Evolutionary conservation across 2,113 vertebrate genomes (phyloP), one percentile per base, ranked within the genome.

Genomic region (Ageneiosus marmoratus): DNA sequence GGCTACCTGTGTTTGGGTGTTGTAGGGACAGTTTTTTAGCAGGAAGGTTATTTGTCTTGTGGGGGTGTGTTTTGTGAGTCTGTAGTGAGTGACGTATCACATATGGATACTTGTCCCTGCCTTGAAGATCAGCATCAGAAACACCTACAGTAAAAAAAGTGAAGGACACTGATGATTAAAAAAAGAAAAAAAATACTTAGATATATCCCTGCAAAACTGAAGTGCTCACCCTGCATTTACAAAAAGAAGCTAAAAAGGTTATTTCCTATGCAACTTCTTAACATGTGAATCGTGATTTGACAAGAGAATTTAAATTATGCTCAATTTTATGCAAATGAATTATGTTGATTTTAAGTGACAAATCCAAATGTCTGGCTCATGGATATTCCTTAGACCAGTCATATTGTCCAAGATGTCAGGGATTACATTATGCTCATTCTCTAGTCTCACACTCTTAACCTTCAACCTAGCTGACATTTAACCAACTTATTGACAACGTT

Each of bases 1-100:
- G 9, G 7, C 11, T 79, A 87, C 86, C 86, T 76, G 18, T 20
- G 1, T 32, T 82, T 79, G 55, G 69, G 51, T 29, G 65, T 0
- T 55, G 34, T 32, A 56, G 1, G 18, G 18, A 27, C 29, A 53
- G 50, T 32, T 69, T 53, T 48, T 13, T 41, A n/a, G n/a, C 29
- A n/a, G 83, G 44, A 76, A 44, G 3, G 3, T 63, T 63, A n/a
- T 58, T 44, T 78, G 67, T 81, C 58, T 53, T 56, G 74, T 65
- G 24, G 20, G 22, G 11, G 8, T 20, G 16, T 50, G 13, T 34
- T 12, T 1, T 79, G 5, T n/a, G 41, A 12, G 20, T n/a, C n/a
- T n/a, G n/a, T n/a, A n/a, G n/a, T n/a, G n/a, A n/a, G n/a, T n/a
- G n/a, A n/a, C n/a, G 24, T 69, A 53, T 10, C 56, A 53, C 5